Conservation (phyloP, 2,113 vertebrate genomes). For the Channa argus region DNA sequence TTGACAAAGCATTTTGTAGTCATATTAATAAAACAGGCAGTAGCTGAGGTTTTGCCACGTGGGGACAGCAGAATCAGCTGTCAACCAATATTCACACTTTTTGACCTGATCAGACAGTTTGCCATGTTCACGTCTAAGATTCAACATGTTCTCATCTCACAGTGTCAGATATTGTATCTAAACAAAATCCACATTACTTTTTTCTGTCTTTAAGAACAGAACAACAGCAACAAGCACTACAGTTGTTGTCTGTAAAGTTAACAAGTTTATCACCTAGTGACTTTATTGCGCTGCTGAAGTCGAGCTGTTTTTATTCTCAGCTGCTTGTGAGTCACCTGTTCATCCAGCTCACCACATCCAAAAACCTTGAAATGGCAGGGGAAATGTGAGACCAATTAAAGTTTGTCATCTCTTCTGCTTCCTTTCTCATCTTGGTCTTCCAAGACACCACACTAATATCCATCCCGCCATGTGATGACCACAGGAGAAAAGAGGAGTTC, state of each 20-base stretch:
- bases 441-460: conserved; percentile 4
- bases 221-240: too few species aligned
- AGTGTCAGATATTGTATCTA: too few species aligned
- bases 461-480: background rate
- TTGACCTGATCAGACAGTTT: too few species aligned
- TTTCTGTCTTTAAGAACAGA: too few species aligned
- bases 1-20: too few species aligned
- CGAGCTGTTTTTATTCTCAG: conserved; percentile 9
- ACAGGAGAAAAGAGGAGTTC: conserved; percentile 25
- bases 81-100: too few species aligned
- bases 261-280: background rate
- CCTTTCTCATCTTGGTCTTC: background rate
- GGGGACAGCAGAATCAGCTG: too few species aligned
- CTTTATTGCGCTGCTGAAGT: conserved; percentile 2
- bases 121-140: too few species aligned
- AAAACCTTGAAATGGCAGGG: conserved; percentile 4
- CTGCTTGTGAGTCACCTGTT: conserved; percentile 32
- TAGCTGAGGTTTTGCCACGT: too few species aligned
- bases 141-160: too few species aligned
- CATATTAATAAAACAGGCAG: too few species aligned
- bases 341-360: conserved; percentile 13
- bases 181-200: too few species aligned
- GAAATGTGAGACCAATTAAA: conserved; percentile 46
- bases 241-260: background rate
- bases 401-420: conserved; percentile 18